Evolutionary conservation across 2,113 vertebrate genomes (phyloP).

Genomic region (Cichladusa arquata): DNA sequence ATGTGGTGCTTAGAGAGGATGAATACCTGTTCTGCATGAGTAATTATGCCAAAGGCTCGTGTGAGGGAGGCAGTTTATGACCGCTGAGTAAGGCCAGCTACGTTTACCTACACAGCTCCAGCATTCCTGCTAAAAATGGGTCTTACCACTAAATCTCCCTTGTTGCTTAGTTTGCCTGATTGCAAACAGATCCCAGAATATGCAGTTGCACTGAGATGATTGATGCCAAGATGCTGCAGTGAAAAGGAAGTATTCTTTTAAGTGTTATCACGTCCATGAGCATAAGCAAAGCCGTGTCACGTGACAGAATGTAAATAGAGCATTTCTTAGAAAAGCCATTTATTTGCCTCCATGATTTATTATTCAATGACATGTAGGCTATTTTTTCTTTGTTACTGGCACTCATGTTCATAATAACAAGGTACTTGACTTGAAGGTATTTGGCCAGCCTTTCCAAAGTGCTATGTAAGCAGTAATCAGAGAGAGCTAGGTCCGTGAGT

Average conservation of each 20-base stretch:
- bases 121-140: background rate
- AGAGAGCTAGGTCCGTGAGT: background rate
- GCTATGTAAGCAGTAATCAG: slow-evolving; percentile 54
- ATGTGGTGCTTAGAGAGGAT: slow-evolving; percentile 50
- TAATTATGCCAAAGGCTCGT: slow-evolving; percentile 48
- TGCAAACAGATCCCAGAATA: slow-evolving; percentile 34
- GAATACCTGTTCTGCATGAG: slow-evolving; percentile 60
- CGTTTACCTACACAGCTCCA: slow-evolving; percentile 11
- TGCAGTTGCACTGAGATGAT: background rate
- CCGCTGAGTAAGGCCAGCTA: slow-evolving; percentile 3
- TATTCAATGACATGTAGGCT: slow-evolving; percentile 21
- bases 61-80: slow-evolving; percentile 26
- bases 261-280: background rate
- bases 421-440: slow-evolving; percentile 56
- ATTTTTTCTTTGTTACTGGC: slow-evolving; percentile 36
- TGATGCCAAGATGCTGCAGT: slow-evolving; percentile 14
- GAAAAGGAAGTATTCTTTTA: slow-evolving; percentile 6
- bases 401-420: slow-evolving; percentile 36
- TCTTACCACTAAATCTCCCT: background rate
- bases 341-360: slow-evolving; percentile 37
- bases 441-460: slow-evolving; percentile 41
- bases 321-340: slow-evolving; percentile 31
- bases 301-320: slow-evolving; percentile 39
- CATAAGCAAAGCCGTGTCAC: background rate
- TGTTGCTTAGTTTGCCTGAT: background rate